phyloP scores from a whole-genome alignment of 2,888 invertebrate genomes.

The Teleiodes luculella region DNA sequence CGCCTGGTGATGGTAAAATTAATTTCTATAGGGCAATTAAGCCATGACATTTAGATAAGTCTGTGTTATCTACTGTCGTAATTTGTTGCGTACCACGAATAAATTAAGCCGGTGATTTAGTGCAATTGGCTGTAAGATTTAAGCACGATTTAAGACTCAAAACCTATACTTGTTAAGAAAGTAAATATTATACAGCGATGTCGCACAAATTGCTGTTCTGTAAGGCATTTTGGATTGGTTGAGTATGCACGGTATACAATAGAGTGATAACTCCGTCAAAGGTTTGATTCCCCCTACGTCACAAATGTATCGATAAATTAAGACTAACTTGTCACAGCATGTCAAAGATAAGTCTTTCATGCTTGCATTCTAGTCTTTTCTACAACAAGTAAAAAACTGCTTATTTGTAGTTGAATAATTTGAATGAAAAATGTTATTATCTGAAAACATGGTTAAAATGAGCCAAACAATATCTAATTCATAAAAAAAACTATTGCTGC shows the following conservation, averaged over 20 bases:
- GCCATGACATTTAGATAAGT: slow-evolving; percentile 8
- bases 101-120: not conserved
- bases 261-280: slow-evolving; percentile 38
- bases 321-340: not conserved
- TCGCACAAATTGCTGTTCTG: slow-evolving; percentile 28
- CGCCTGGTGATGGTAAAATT: slow-evolving; percentile 17
- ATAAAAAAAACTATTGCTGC: slow-evolving; percentile 33
- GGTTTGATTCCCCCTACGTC: slow-evolving; percentile 26
- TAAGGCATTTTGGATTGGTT: slow-evolving; percentile 17
- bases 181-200: not conserved
- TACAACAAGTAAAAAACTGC: not conserved
- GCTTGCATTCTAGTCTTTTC: not conserved
- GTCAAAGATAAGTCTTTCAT: not conserved
- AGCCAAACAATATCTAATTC: slow-evolving; percentile 22
- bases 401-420: too few relatives aligned
- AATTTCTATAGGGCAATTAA: slow-evolving; percentile 31
- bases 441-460: slow-evolving; percentile 27
- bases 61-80: not conserved
- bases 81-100: not conserved
- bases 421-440: too few relatives aligned
- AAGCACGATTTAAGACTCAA: too few relatives aligned
- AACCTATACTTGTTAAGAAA: too few relatives aligned
- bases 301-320: slow-evolving; percentile 25
- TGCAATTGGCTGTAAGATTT: too few relatives aligned
- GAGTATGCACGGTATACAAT: slow-evolving; percentile 33